Base-by-base conservation (phyloP, 2,888 invertebrate species). In the Cerceris rybyensis region DNA sequence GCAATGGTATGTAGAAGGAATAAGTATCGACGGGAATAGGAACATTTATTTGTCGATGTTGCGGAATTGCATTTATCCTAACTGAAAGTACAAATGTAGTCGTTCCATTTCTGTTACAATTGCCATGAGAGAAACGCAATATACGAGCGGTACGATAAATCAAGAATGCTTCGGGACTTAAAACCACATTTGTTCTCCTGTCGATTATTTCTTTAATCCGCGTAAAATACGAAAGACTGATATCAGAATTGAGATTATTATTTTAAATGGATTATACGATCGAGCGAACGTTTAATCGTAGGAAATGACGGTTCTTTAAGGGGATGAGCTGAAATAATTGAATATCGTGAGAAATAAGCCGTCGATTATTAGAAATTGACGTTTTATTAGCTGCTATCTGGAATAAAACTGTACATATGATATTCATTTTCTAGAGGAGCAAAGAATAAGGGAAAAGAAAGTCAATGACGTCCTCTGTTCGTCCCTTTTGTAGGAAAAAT, bases 381-480 rank as follows among this genome's bases (percentile, higher is more conserved):
- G 5, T 39, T 46, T 67, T 54, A 41, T 50, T 55, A 49, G 49
- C 42, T 9, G 13, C 7, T 55, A 17, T 50, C 68, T 59, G 28
- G 42, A 77, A 77, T 11, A 55, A 76, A 74, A 61, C 68, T 52
- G 74, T 63, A 57, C 68, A 57, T n/a, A n/a, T 14, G 66, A 42
- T 66, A 60, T 68, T 79, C 67, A 80, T 77, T 76, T 80, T 55
- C 55, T 58, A n/a, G 52, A 50, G 46, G 63, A 50, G 75, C 71
- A 73, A 81, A 70, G 66, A 83, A 72, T 70, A 70, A 28, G 28
- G 50, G 58, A 65, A 73, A 66, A 50, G 14, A 50, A 57, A n/a
- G 63, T 69, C 73, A 67, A 82, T 82, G 77, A 82, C 71, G 78
- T 70, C 60, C 75, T 66, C 66, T 82, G 73, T 73, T 61, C 75